Base-by-base conservation (phyloP, 2,888 invertebrate genomes). In the Adelognathus sp. region DNA sequence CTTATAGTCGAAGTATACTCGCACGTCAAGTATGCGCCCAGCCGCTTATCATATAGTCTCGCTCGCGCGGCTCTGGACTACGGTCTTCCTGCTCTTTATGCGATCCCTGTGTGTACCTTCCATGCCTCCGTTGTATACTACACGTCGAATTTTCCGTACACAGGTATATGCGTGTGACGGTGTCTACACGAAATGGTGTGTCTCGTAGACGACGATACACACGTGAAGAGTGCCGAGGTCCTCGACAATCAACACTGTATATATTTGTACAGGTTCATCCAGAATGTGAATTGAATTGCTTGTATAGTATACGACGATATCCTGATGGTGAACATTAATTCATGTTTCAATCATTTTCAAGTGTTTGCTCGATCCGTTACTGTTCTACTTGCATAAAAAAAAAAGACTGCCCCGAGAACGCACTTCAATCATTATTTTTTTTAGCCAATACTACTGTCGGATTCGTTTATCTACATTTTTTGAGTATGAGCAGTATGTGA, bases 61-160 rank as follows among this genome's bases (percentile, higher is more conserved):
- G 82, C 80, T 76, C 72, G 80, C 85, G 81, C 81, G 78, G 83
- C 81, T 88, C 83, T 21, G 46, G 39, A n/a, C 39, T 87, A 86
- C 80, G 85, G 84, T 89, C 88, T 88, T 89, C 87, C 86, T 87
- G 86, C 85, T 86, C 86, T 85, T 88, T 88, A 86, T 86, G 86
- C 85, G 83, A 85, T 83, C 80, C 80, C 76, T 76, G 54, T 67
- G 36, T 41, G 60, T 52, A 66, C 64, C 27, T 46, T 33, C 31
- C 44, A 64, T 69, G 67, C 18, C 60, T 69, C 44, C 64, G 54
- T 79, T 73, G 44, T n/a, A n/a, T n/a, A n/a, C n/a, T n/a, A n/a
- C n/a, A n/a, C 69, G 60, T 41, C 67, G 58, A 14, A 44, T 63
- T 61, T 52, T 75, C 36, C 18, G 52, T 3, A 39, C 41, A 56